Percentiles rank a stretch among this genome's conserved stretches.
These are phyloP conservation scores for Caenorhabditis auriculariae DNA, from an alignment of 2,888 invertebrate species.

Conservation along the genomic window DNA sequence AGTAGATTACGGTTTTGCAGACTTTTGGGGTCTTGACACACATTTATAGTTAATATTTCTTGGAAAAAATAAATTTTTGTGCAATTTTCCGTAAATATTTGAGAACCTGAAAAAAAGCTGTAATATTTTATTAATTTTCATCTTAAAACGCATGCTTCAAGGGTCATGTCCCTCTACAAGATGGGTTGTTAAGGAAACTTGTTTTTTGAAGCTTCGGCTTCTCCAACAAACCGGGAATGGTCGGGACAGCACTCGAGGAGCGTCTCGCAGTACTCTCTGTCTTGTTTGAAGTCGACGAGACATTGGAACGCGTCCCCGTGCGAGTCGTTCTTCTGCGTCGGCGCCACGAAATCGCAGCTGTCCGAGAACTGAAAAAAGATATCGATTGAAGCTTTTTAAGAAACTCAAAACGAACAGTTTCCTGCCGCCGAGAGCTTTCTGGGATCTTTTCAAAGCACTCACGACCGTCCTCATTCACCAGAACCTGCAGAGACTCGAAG, in stretches of 20 bases:
- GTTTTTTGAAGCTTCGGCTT: background rate
- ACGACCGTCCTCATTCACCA: constrained; percentile 42
- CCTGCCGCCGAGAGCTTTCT: constrained; percentile 24
- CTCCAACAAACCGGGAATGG: constrained; percentile 28
- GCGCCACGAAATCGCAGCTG: constrained; percentile 29
- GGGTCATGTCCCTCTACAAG: too few relatives aligned
- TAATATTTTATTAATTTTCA: too few relatives aligned
- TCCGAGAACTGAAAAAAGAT: constrained; percentile 21
- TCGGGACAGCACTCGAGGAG: constrained; percentile 48
- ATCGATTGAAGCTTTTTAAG: background rate
- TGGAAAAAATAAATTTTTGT: background rate
- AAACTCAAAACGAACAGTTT: constrained; percentile 3
- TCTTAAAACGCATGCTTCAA: too few relatives aligned
- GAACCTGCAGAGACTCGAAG: constrained; percentile 43
- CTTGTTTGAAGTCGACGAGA: constrained; percentile 38
- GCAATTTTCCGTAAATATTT: too few relatives aligned
- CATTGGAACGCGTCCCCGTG: constrained; percentile 36
- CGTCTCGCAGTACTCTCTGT: constrained; percentile 40
- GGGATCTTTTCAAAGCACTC: constrained; percentile 46
- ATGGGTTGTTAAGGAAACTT: background rate
- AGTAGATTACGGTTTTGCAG: background rate
- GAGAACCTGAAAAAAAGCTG: too few relatives aligned
- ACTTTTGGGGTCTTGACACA: background rate
- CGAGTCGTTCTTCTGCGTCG: constrained; percentile 20
- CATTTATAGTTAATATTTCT: background rate